A percentile compares a stretch with the other conserved stretches of the same genome.
These are phyloP conservation scores for Mongoloraphidia duomilia DNA, from an alignment of 2,888 invertebrate species.

Conservation along the genomic window DNA sequence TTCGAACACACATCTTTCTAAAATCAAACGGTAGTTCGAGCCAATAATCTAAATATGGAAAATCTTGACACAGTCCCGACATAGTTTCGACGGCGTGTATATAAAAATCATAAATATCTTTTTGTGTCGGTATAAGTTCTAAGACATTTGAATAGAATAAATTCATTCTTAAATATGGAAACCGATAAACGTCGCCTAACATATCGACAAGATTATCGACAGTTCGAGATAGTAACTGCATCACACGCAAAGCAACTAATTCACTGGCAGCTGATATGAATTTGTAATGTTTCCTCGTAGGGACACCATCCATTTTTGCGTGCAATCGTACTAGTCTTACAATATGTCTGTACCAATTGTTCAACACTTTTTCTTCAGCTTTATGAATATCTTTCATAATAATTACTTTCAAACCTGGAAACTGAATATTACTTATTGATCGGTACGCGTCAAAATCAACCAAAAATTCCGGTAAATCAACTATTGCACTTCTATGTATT, in stretches of 20 bases:
- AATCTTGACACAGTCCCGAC: constrained; percentile 15
- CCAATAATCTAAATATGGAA: constrained; percentile 18
- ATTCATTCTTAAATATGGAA: constrained; percentile 47
- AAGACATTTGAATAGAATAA: constrained; percentile 40
- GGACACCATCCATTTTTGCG: constrained; percentile 1
- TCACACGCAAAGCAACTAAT: constrained; percentile 44
- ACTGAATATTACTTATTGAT: constrained; percentile 28
- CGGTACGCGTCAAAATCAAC: constrained; percentile 37
- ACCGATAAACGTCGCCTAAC: constrained; percentile 35
- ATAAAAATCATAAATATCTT: constrained; percentile 40
- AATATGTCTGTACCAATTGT: constrained; percentile 33
- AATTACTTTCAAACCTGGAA: constrained; percentile 27
- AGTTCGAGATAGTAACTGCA: constrained; percentile 50
- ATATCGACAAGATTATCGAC: constrained; percentile 45
- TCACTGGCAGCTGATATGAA: constrained; percentile 20
- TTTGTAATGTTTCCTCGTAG: constrained; percentile 5
- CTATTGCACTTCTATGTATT: constrained; percentile 37
- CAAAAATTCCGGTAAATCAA: constrained; percentile 37
- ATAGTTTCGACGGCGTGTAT: constrained; percentile 39
- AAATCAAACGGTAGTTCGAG: constrained; percentile 16
- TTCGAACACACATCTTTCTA: constrained; percentile 19
- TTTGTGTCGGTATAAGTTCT: constrained; percentile 42
- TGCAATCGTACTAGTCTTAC: constrained; percentile 16
- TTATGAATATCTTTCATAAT: constrained; percentile 31
- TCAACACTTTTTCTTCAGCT: constrained; percentile 32